Conservation (phyloP, 2,113 vertebrate genomes). For the Psephotus haematonotus region DNA sequence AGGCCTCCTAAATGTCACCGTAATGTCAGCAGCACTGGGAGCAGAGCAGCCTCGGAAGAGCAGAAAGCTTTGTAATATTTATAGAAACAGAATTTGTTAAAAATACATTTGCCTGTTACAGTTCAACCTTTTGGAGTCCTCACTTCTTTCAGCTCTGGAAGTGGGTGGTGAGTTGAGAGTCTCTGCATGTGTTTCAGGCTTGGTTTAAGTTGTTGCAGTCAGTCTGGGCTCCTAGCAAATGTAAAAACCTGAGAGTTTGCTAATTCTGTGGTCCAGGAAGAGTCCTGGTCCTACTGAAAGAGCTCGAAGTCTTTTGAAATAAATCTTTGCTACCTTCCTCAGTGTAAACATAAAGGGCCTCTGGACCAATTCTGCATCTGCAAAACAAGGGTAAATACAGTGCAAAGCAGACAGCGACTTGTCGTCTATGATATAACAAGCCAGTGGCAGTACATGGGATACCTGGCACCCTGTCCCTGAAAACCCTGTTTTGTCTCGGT, state of each 20-base stretch:
- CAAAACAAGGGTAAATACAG: neutral
- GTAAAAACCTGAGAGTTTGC: neutral
- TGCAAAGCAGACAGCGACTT: neutral
- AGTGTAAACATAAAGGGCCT: neutral
- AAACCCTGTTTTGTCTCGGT: neutral
- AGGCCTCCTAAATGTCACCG: slow-evolving; percentile 69
- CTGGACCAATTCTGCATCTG: neutral
- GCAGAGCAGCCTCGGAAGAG: slow-evolving; percentile 51
- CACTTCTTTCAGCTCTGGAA: neutral
- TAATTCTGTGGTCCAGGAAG: neutral
- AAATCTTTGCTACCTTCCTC: neutral
- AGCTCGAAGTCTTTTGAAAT: neutral
- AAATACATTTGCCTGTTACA: slow-evolving; percentile 62
- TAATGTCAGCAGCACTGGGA: slow-evolving; percentile 71
- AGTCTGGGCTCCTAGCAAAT: neutral
- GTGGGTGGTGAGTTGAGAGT: slow-evolving; percentile 37
- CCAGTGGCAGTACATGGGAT: neutral
- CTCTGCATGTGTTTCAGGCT: neutral
- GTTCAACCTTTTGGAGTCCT: slow-evolving; percentile 55
- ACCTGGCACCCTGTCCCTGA: neutral
- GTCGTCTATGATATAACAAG: accelerated
- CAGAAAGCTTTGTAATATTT: slow-evolving; percentile 73
- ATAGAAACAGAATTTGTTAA: slow-evolving; percentile 71
- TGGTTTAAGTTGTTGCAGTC: neutral
- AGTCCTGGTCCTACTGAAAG: accelerated